phyloP scores from a whole-genome alignment of 2,888 invertebrate genomes.

The Scaptomyza tumidula region DNA sequence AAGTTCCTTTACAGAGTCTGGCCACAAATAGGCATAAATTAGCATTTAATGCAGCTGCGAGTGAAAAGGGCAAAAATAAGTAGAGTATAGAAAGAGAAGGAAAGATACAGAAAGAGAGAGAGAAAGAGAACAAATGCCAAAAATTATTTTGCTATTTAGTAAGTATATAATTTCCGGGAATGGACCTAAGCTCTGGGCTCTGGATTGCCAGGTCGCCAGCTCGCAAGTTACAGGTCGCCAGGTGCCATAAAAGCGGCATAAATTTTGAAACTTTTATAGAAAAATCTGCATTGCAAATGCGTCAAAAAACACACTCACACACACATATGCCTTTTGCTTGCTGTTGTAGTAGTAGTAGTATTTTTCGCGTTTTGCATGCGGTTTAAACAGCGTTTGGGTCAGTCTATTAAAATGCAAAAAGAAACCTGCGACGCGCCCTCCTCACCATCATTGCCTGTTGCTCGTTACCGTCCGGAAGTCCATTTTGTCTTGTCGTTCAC shows the following conservation, averaged over 20 bases:
- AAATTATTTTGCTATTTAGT: conserved; percentile 80
- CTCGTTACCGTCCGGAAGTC: conserved; percentile 65
- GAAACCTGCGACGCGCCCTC: conserved; percentile 17
- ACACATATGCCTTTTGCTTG: not conserved
- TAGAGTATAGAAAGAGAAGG: not conserved
- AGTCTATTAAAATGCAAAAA: conserved; percentile 81
- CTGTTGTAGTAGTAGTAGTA: conserved; percentile 25
- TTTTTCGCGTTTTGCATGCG: conserved; percentile 75
- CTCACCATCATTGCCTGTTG: not conserved
- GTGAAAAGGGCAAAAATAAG: conserved; percentile 45
- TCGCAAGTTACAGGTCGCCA: conserved; percentile 44
- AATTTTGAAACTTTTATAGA: conserved; percentile 72
- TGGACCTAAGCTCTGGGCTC: conserved; percentile 12
- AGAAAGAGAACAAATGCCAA: conserved; percentile 61
- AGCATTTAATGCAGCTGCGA: conserved; percentile 74
- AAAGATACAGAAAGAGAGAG: not conserved
- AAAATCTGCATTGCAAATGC: conserved; percentile 77
- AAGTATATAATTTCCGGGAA: conserved; percentile 75
- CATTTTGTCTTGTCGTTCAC: conserved; percentile 81
- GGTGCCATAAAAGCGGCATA: conserved; percentile 80
- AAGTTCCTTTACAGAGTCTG: conserved; percentile 77
- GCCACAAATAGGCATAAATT: conserved; percentile 77
- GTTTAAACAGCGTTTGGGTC: conserved; percentile 75
- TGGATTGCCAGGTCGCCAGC: not conserved
- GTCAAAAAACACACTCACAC: conserved; percentile 18